Conservation (phyloP, 2,113 vertebrate genomes). For the Glaucomys volans region DNA sequence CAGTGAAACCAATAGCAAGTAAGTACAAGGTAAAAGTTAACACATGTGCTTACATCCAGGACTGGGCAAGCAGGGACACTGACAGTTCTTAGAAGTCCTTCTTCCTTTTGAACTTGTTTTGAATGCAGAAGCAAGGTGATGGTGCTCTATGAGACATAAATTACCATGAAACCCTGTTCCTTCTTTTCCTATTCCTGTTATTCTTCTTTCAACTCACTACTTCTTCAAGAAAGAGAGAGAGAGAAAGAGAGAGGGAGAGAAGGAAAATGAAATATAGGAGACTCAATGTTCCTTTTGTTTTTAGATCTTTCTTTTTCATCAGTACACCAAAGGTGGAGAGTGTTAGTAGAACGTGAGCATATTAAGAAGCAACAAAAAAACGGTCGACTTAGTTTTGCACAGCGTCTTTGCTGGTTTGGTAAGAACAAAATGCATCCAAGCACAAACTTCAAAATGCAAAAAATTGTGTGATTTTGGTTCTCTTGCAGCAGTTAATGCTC, state of each 20-base stretch:
- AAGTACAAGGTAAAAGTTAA: neutral
- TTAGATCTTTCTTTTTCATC: neutral
- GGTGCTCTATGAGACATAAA: neutral
- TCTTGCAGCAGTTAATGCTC: neutral
- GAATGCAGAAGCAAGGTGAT: neutral
- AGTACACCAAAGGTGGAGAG: neutral
- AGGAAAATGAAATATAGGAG: neutral
- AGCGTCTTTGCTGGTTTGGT: neutral
- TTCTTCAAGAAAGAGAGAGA: neutral
- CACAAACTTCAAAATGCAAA: neutral
- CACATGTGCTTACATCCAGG: neutral
- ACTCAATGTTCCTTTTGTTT: neutral
- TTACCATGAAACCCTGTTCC: neutral
- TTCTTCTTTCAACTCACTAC: neutral
- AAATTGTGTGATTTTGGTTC: neutral
- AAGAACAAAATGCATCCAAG: neutral
- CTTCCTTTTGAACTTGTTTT: neutral
- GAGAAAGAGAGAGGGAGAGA: no score
- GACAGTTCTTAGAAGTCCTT: neutral
- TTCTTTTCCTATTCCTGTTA: neutral
- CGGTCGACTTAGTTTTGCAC: neutral
- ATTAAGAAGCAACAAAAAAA: neutral
- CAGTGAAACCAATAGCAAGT: neutral
- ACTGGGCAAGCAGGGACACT: neutral
- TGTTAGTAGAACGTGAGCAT: neutral